Base-by-base conservation (phyloP, 1,140 invertebrate species). In the Myzus persicae region DNA sequence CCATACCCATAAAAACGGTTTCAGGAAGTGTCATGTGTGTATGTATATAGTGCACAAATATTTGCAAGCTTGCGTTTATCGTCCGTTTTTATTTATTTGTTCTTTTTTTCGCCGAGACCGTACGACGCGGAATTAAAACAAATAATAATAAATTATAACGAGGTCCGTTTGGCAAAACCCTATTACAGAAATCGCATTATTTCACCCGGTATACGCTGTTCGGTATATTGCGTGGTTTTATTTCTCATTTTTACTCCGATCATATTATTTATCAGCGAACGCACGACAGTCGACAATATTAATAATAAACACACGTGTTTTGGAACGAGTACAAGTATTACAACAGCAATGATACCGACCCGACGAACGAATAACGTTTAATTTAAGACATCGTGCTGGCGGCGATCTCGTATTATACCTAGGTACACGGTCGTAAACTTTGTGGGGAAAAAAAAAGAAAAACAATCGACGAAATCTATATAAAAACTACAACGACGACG, bases 91-190 rank as follows among this genome's bases (percentile, higher is more conserved):
- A 67, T 67, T 67, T 14, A 67, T 67, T 31, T 59, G 31, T 67
- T 59, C 0, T 9, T 67, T n/a, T 76, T 76, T 76, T 76, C n/a
- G 31, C 14, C 14, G 59, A n/a, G 59, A 76, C 59, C 14, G 59
- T 20, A n/a, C n/a, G 59, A 76, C 59, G 31, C 20, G 18, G 31
- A 76, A 76, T 76, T 76, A 76, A 76, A 76, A 76, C 59, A 76
- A 76, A 76, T 76, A 76, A 76, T 76, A 76, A 76, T 76, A 76
- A 76, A 76, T 76, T n/a, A 76, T 76, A 76, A 76, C 59, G 11
- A 76, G 31, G 59, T 76, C 59, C n/a, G 59, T 76, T 76, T 76
- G 59, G 59, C 59, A 36, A 76, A n/a, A 76, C n/a, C 59, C 31
- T 76, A 76, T 36, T 76, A 76, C n/a, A 76, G 31, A 76, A 76